Percentiles rank a stretch among this genome's conserved stretches.
Evolutionary conservation across 2,113 vertebrate species (phyloP).

Genomic region (Hyla sarda): DNA sequence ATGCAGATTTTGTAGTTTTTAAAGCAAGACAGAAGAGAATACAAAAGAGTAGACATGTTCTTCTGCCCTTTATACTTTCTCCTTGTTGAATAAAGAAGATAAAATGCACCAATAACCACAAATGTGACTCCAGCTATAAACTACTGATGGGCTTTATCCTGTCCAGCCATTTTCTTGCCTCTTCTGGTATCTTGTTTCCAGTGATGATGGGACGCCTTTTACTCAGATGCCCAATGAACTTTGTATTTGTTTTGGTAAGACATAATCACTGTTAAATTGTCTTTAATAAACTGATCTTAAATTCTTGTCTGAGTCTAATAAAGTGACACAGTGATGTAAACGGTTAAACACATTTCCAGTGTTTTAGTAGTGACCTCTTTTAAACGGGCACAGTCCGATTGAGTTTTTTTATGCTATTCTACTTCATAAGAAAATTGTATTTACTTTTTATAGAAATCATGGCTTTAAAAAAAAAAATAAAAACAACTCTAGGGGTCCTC

Average conservation of each 20-base stretch:
- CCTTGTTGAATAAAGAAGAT: background rate
- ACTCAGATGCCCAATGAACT: conserved; percentile 34
- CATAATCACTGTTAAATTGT: conserved; percentile 44
- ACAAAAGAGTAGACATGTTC: too few species aligned
- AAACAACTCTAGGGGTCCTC: too few species aligned
- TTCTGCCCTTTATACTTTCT: too few species aligned
- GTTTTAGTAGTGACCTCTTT: too few species aligned
- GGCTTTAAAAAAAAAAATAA: too few species aligned
- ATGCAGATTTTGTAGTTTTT: background rate
- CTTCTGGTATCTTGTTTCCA: conserved; percentile 19
- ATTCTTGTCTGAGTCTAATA: background rate
- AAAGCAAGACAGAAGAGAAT: too few species aligned
- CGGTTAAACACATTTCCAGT: too few species aligned
- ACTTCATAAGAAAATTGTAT: too few species aligned
- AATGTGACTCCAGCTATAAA: background rate
- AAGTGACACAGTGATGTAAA: background rate
- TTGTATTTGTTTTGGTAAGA: conserved; percentile 48
- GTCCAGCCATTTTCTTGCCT: background rate
- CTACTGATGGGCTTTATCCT: background rate
- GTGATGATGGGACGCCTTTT: background rate
- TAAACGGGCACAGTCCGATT: too few species aligned
- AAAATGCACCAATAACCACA: background rate
- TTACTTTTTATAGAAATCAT: too few species aligned
- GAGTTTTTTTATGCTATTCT: too few species aligned
- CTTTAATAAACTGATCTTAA: conserved; percentile 52